Percentiles rank a stretch among this genome's conserved stretches.
phyloP scores from a whole-genome alignment of 2,113 vertebrate genomes.

The Pteronura brasiliensis region DNA sequence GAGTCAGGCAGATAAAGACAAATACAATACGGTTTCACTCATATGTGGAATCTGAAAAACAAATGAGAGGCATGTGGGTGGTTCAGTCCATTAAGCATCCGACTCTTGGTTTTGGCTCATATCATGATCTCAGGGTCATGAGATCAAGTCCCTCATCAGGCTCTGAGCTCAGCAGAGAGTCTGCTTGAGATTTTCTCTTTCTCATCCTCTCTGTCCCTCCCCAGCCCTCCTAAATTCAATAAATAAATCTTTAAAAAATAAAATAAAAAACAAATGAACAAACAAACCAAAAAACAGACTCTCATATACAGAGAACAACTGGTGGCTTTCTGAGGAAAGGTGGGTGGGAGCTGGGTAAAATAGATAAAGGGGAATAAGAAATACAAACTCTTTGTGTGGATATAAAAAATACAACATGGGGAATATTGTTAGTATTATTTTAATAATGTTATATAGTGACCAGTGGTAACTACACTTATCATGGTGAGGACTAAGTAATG shows the following conservation, averaged over 20 bases:
- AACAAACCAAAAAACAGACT: not conserved
- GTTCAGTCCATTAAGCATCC: not conserved
- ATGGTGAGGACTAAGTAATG: not conserved
- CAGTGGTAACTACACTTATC: not conserved
- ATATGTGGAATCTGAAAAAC: not conserved
- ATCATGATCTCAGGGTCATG: not conserved
- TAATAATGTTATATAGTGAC: not conserved
- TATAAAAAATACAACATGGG: not conserved
- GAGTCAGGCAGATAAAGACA: not conserved
- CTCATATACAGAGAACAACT: not conserved
- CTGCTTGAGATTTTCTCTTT: not conserved
- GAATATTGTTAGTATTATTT: not conserved
- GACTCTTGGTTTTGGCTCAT: not conserved
- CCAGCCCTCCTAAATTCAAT: not conserved
- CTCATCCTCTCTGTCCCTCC: not conserved
- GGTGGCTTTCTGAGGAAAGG: not conserved
- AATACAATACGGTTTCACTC: not conserved
- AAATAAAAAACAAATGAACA: not conserved
- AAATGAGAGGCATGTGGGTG: not conserved
- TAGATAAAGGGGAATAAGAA: not conserved
- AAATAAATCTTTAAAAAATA: not conserved
- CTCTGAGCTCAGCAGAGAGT: not conserved
- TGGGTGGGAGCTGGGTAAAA: not conserved
- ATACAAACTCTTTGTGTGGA: not conserved
- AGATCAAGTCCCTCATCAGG: not conserved